These are phyloP conservation scores for Wasmannia auropunctata DNA, from an alignment of 1,140 invertebrate species.

Conservation along the genomic window DNA sequence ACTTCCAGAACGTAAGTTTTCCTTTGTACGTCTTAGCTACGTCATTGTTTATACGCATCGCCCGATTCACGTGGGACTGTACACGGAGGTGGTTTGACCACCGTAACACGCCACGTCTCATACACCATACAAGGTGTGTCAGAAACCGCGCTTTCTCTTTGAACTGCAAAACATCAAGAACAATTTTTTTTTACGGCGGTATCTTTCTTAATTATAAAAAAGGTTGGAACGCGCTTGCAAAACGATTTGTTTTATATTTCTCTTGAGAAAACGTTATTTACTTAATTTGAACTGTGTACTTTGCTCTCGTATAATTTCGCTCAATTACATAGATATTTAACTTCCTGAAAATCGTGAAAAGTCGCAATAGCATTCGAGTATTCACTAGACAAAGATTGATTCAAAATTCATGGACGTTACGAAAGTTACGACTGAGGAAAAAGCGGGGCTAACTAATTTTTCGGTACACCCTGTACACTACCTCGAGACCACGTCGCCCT, in stretches of 20 bases:
- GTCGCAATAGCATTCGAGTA: not conserved
- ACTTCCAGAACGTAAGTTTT: slow-evolving; percentile 35
- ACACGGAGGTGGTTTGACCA: not conserved
- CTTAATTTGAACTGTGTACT: not conserved
- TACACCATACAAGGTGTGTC: not conserved
- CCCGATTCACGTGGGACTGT: not conserved
- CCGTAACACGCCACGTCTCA: not conserved
- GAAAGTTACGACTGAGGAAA: not conserved
- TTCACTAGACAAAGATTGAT: not conserved
- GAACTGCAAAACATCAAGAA: not conserved
- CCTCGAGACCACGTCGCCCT: not conserved
- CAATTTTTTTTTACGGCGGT: not conserved
- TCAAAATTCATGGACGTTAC: not conserved
- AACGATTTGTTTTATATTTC: not conserved
- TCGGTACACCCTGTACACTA: not conserved
- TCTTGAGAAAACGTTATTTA: not conserved
- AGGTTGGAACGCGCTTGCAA: not conserved
- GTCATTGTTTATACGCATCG: slow-evolving; percentile 22
- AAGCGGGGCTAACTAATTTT: not conserved
- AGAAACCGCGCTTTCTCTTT: not conserved
- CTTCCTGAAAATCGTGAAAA: not conserved
- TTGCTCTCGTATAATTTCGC: not conserved
- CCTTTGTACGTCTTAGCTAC: slow-evolving; percentile 11
- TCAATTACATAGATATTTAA: not conserved
- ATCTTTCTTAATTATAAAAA: not conserved